Percentiles rank a stretch among this genome's conserved stretches.
These are phyloP conservation scores for Onychomys arenicola DNA, from an alignment of 2,797 vertebrate genomes.

Conservation along the genomic window DNA sequence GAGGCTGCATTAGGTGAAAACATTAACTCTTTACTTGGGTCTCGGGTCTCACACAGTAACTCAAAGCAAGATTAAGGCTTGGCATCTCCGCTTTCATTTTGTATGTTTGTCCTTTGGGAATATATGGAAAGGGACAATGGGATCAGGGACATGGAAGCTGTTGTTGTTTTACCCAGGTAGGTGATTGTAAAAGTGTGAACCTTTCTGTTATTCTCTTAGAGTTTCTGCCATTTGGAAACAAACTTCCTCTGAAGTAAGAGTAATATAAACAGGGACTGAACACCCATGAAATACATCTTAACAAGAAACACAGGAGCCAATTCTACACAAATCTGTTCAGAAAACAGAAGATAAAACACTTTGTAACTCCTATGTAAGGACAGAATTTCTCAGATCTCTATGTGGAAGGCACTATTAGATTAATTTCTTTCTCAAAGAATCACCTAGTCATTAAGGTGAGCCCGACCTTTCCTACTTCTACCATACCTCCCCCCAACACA, in stretches of 20 bases:
- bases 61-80: no score
- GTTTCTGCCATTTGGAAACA: constrained; percentile 18
- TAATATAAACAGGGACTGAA: neutral
- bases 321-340: neutral
- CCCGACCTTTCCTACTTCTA: neutral
- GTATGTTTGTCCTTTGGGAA: neutral
- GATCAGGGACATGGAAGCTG: neutral
- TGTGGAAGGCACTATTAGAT: neutral
- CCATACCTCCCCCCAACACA: neutral
- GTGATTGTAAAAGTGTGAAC: neutral
- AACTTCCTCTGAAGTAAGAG: neutral
- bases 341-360: neutral
- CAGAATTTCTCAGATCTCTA: neutral
- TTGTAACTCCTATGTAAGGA: neutral
- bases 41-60: neutral
- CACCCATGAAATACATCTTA: neutral
- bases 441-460: neutral
- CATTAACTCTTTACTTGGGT: neutral
- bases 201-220: neutral
- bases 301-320: constrained; percentile 1
- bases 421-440: neutral
- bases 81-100: neutral
- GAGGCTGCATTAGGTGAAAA: neutral
- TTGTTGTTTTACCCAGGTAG: neutral
- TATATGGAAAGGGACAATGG: neutral